Evolutionary conservation across 2,888 invertebrate species (phyloP).

Genomic region (Chesias legatella): DNA sequence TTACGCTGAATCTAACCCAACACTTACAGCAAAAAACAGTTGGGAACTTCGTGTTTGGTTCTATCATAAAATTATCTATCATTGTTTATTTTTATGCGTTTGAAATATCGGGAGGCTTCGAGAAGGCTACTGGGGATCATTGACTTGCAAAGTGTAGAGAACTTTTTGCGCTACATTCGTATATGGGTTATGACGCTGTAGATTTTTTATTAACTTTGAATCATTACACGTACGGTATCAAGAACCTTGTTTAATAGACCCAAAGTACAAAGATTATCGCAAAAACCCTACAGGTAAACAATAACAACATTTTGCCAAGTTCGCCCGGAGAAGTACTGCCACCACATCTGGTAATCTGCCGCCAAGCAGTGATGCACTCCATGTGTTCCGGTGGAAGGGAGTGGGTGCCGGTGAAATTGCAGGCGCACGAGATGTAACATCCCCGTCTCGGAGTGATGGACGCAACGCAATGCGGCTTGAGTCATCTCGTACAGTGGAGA

Average conservation of each 20-base stretch:
- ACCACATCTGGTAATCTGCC: too few species aligned
- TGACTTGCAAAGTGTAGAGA: conserved; percentile 18
- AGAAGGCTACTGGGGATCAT: conserved; percentile 20
- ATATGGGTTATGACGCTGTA: conserved; percentile 3
- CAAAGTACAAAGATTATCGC: not conserved
- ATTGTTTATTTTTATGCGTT: conserved; percentile 19
- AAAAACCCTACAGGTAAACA: too few species aligned
- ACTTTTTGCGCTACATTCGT: conserved; percentile 9
- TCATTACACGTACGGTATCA: not conserved
- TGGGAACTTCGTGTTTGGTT: conserved; percentile 17
- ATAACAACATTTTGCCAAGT: too few species aligned
- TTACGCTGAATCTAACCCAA: conserved; percentile 10
- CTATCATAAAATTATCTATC: conserved; percentile 17
- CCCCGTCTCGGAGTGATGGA: too few species aligned
- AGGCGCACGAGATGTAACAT: too few species aligned
- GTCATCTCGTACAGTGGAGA: too few species aligned
- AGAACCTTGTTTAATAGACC: too few species aligned
- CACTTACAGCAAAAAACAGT: conserved; percentile 15
- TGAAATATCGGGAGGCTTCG: conserved; percentile 13
- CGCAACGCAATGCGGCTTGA: too few species aligned
- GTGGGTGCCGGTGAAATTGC: too few species aligned
- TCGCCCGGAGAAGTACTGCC: too few species aligned
- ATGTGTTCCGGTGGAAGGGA: too few species aligned
- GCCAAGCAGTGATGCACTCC: too few species aligned
- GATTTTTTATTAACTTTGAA: not conserved